Evolutionary conservation across 92 coral and sea anemone genomes (phyloP).

Genomic region (Meandrina meandrites): DNA sequence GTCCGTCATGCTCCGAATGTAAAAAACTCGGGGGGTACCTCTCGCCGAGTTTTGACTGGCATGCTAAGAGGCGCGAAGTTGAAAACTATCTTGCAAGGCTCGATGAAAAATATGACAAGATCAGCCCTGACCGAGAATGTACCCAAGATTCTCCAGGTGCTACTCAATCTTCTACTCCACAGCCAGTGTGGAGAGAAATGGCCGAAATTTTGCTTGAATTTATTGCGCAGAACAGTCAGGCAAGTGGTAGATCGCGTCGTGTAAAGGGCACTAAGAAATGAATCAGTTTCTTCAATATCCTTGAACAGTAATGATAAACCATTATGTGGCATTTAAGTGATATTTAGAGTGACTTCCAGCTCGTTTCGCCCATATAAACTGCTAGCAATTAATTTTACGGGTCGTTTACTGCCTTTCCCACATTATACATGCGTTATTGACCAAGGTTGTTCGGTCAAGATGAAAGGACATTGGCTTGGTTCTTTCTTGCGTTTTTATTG

Average conservation of each 20-base stretch:
- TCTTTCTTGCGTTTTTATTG: too few relatives aligned
- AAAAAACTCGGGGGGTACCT: slow-evolving; percentile 43
- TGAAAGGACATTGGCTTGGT: too few relatives aligned
- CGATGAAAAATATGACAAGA: not conserved
- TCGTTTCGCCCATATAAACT: too few relatives aligned
- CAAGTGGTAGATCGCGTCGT: not conserved
- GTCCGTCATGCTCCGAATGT: slow-evolving; percentile 47
- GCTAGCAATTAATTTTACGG: too few relatives aligned
- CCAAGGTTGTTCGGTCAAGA: too few relatives aligned
- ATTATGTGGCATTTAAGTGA: not conserved
- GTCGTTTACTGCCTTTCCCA: too few relatives aligned
- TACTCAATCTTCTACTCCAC: not conserved
- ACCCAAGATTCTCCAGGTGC: not conserved
- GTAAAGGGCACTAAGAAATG: not conserved
- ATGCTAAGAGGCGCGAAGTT: slow-evolving; percentile 20
- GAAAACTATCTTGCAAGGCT: slow-evolving; percentile 34
- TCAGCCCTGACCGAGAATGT: not conserved
- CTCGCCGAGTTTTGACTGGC: slow-evolving; percentile 50
- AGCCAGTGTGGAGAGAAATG: not conserved
- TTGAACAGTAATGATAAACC: too few relatives aligned
- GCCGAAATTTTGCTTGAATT: not conserved
- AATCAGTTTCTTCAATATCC: too few relatives aligned
- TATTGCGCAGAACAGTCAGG: not conserved
- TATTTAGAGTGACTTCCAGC: not conserved
- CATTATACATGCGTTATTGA: too few relatives aligned